phyloP scores from a whole-genome alignment of 1,140 invertebrate species.

The Atta texana region DNA sequence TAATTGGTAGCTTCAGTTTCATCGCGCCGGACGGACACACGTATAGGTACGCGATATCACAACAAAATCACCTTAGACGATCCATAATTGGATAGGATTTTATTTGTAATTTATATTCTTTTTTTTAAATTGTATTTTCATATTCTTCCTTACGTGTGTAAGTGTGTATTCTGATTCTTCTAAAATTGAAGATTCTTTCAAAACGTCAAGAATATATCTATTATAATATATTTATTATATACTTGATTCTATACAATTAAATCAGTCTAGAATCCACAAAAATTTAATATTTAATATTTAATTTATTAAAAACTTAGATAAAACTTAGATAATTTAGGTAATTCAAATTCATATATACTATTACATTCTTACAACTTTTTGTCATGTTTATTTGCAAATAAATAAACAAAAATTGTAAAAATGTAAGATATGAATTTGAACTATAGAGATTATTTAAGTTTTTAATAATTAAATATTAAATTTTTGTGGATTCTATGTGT shows the following conservation, averaged over 20 bases:
- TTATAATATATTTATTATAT: no score
- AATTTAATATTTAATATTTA: background rate
- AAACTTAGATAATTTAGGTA: background rate
- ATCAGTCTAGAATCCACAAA: background rate
- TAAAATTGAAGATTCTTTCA: background rate
- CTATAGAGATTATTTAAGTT: background rate
- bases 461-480: slow-evolving; percentile 14
- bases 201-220: no score
- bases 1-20: slow-evolving; percentile 84
- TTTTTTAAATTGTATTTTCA: background rate
- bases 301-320: background rate
- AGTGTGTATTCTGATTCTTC: background rate
- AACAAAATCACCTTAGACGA: background rate
- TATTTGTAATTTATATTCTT: background rate
- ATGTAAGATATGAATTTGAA: background rate
- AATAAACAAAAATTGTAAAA: background rate
- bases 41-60: slow-evolving; percentile 71
- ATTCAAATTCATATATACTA: background rate
- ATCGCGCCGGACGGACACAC: slow-evolving; percentile 83
- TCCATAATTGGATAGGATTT: background rate
- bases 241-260: background rate
- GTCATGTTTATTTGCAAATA: background rate
- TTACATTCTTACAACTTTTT: background rate
- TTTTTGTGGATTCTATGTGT: background rate
- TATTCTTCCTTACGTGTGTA: background rate